phyloP scores from a whole-genome alignment of 2,113 vertebrate genomes.

The Percopsis transmontana region DNA sequence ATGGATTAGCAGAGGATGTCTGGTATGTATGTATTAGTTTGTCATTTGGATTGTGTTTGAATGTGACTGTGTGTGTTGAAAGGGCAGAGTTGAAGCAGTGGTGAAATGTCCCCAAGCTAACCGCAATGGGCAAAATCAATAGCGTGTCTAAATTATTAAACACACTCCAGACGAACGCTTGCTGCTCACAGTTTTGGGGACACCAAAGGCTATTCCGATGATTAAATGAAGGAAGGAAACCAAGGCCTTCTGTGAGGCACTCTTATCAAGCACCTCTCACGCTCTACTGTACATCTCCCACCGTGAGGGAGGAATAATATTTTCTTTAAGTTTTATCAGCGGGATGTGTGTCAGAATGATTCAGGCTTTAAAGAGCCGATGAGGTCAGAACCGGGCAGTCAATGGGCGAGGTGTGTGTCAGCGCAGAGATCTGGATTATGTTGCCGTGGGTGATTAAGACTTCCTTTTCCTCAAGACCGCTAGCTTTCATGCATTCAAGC shows the following conservation, averaged over 20 bases:
- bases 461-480: slow-evolving; percentile 27
- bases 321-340: slow-evolving; percentile 10
- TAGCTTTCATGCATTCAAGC: too few species aligned
- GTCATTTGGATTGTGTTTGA: background rate
- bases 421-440: background rate
- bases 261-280: background rate
- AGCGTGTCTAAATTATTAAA: background rate
- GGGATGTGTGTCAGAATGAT: background rate
- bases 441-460: slow-evolving; percentile 26
- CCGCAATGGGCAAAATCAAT: background rate
- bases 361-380: background rate
- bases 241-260: background rate
- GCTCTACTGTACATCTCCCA: background rate
- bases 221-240: background rate
- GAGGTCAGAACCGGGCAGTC: background rate
- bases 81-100: background rate
- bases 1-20: background rate
- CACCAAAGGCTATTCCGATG: background rate
- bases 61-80: background rate
- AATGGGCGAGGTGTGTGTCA: background rate
- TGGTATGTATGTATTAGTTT: background rate
- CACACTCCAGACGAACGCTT: background rate
- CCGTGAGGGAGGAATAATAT: background rate
- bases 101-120: background rate
- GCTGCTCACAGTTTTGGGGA: too few species aligned